These are phyloP conservation scores for Lepeophtheirus salmonis DNA, from an alignment of 1,140 invertebrate species.

Conservation along the genomic window DNA sequence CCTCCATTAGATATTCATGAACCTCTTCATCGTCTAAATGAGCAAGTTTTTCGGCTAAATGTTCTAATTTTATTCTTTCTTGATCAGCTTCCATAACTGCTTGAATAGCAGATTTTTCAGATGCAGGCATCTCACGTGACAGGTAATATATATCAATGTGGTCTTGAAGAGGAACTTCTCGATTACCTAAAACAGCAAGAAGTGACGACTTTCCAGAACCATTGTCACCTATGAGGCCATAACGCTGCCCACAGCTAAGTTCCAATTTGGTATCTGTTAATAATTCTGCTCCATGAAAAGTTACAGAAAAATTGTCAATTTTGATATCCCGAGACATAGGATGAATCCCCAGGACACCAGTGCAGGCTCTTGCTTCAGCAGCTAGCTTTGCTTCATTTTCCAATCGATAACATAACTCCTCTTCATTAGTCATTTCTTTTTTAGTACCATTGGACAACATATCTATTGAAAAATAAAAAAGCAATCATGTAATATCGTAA, in stretches of 20 bases:
- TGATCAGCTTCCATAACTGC: conserved; percentile 97
- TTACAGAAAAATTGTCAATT: conserved; percentile 90
- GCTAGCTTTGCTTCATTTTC: conserved; percentile 62
- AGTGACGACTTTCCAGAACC: conserved; percentile 88
- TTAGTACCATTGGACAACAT: conserved; percentile 3
- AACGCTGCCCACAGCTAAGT: conserved; percentile 79
- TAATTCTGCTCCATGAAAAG: conserved; percentile 90
- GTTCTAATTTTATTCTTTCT: conserved; percentile 74
- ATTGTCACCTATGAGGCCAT: conserved; percentile 88
- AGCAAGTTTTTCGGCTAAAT: conserved; percentile 71
- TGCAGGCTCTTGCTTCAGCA: conserved; percentile 78
- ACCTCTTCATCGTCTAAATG: conserved; percentile 67
- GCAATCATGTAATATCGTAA: background rate
- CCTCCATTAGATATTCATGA: conserved; percentile 21
- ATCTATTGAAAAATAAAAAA: conserved; percentile 4
- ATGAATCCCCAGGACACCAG: conserved; percentile 82
- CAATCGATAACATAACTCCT: conserved; percentile 63
- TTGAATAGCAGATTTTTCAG: conserved; percentile 65
- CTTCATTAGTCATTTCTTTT: conserved; percentile 29
- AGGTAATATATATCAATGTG: conserved; percentile 96
- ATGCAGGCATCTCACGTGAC: conserved; percentile 86
- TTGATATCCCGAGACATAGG: conserved; percentile 87
- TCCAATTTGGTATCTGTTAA: conserved; percentile 88
- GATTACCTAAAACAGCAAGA: conserved; percentile 67
- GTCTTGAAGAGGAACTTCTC: conserved; percentile 87